phyloP scores from a whole-genome alignment of 2,113 vertebrate genomes.

The Albula glossodonta region DNA sequence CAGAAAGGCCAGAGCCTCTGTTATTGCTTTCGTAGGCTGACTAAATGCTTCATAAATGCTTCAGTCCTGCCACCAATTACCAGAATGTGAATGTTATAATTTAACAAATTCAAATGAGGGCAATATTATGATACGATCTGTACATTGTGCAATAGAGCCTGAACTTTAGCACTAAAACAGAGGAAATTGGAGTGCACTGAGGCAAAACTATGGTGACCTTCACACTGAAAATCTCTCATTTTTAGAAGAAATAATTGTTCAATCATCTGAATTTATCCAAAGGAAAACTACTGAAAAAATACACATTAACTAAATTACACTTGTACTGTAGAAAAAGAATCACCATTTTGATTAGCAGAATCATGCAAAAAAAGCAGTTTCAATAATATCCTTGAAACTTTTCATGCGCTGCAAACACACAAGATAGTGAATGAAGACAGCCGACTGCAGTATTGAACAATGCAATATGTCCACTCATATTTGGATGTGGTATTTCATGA shows the following conservation, averaged over 20 bases:
- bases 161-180: background rate
- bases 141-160: background rate
- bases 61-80: background rate
- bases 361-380: background rate
- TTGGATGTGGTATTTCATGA: background rate
- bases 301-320: background rate
- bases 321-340: background rate
- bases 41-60: conserved; percentile 11
- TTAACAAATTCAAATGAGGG: background rate
- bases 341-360: background rate
- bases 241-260: background rate
- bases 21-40: background rate
- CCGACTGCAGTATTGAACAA: background rate
- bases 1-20: background rate
- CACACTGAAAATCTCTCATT: background rate
- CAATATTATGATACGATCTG: background rate
- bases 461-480: too few relatives aligned
- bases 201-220: background rate
- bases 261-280: background rate
- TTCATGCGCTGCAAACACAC: background rate
- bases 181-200: background rate
- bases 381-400: background rate
- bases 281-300: background rate
- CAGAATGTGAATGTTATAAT: background rate
- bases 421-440: background rate